A percentile compares a stretch with the other conserved stretches of the same genome.
Conservation (phyloP, 1,140 invertebrate species). For the Drosophila santomea region DNA sequence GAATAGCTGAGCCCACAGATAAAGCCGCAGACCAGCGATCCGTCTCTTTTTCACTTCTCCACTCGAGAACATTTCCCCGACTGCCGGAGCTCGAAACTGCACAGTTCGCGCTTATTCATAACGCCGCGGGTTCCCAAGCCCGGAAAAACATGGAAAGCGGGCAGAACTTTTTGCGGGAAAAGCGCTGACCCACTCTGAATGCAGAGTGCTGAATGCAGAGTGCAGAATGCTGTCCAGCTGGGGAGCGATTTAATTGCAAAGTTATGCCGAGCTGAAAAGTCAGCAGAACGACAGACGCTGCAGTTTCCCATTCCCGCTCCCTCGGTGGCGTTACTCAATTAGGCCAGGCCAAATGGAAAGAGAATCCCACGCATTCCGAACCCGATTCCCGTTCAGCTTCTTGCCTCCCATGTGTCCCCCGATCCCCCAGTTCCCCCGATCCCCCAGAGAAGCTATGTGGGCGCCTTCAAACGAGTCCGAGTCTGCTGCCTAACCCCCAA, state of each 20-base stretch:
- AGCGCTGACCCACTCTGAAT: conserved; percentile 46
- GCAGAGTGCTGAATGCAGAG: conserved; percentile 8
- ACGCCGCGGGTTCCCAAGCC: neutral
- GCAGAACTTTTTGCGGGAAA: conserved; percentile 27
- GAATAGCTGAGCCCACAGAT: conserved; percentile 12
- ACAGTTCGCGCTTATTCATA: conserved; percentile 22
- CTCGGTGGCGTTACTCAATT: conserved; percentile 45
- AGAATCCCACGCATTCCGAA: conserved; percentile 50
- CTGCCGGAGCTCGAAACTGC: neutral
- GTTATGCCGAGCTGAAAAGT: conserved; percentile 33
- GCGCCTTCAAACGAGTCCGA: conserved; percentile 35
- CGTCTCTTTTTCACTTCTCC: neutral
- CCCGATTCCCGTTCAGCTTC: conserved; percentile 28
- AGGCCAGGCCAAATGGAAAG: conserved; percentile 47
- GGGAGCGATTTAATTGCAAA: conserved; percentile 56
- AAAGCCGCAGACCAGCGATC: conserved; percentile 13
- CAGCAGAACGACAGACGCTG: conserved; percentile 38
- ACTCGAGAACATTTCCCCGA: neutral
- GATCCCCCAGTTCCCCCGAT: neutral
- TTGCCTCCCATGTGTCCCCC: neutral
- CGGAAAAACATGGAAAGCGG: conserved; percentile 15
- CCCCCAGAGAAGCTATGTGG: conserved; percentile 24
- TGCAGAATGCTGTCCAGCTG: conserved; percentile 33
- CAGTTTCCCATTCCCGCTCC: conserved; percentile 23
- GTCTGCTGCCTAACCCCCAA: neutral